A percentile compares a stretch with the other conserved stretches of the same genome.
phyloP scores from a whole-genome alignment of 2,888 invertebrate genomes.

The Nemurella pictetii region DNA sequence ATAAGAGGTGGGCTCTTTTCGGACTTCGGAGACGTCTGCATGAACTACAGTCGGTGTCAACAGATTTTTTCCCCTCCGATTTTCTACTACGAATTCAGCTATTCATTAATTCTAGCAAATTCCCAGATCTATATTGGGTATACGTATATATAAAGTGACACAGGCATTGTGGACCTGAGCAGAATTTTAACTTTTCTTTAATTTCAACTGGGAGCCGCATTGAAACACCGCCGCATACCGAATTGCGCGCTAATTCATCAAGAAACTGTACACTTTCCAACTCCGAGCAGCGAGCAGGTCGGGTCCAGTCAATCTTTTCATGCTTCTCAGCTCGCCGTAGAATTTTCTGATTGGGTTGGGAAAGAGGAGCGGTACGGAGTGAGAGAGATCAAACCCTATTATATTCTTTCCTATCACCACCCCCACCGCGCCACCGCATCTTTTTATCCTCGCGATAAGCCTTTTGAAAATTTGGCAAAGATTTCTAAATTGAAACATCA shows the following conservation, averaged over 20 bases:
- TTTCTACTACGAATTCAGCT: not conserved
- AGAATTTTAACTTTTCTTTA: constrained; percentile 12
- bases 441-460: constrained; percentile 31
- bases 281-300: not conserved
- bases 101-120: not conserved
- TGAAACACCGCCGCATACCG: not conserved
- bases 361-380: not conserved
- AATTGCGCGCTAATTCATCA: constrained; percentile 17
- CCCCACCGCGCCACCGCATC: constrained; percentile 3
- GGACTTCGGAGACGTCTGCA: too few relatives aligned
- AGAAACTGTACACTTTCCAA: not conserved
- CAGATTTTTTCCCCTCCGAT: not conserved
- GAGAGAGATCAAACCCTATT: constrained; percentile 8
- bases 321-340: not conserved
- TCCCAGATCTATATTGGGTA: not conserved
- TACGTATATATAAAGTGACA: not conserved
- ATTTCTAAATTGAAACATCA: constrained; percentile 37
- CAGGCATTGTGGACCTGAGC: not conserved
- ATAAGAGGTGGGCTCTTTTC: too few relatives aligned
- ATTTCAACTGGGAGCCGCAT: constrained; percentile 3
- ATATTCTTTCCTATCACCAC: constrained; percentile 22
- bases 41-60: too few relatives aligned
- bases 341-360: constrained; percentile 26
- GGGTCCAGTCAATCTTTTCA: constrained; percentile 27
- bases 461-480: constrained; percentile 35